Evolutionary conservation across 2,888 invertebrate species (phyloP), one percentile per base, ranked within the genome.

Genomic region (Flabesymbios commensalis): DNA sequence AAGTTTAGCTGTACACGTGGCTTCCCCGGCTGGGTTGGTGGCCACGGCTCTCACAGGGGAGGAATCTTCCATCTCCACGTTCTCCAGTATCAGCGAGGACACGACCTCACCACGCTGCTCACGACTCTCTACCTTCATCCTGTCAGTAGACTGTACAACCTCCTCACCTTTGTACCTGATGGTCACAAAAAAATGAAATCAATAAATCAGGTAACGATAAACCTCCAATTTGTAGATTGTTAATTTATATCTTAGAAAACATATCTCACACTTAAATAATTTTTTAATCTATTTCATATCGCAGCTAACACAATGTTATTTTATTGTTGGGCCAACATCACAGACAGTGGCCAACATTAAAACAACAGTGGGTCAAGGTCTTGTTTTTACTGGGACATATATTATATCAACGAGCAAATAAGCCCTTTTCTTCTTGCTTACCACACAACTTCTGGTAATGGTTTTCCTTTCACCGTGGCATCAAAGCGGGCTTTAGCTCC

Each of bases 381-480:
- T n/a, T n/a, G n/a, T n/a, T n/a, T n/a, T n/a, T n/a, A n/a, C n/a
- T n/a, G n/a, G n/a, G n/a, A n/a, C n/a, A n/a, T n/a, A n/a, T n/a
- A n/a, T n/a, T n/a, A n/a, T n/a, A n/a, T n/a, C n/a, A n/a, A n/a
- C n/a, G n/a, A n/a, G n/a, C n/a, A n/a, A n/a, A n/a, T n/a, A n/a
- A n/a, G n/a, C n/a, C n/a, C n/a, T n/a, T n/a, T n/a, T n/a, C n/a
- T n/a, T n/a, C 5, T 26, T 55, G 14, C 53, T 5, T 91, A 88
- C 95, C 95, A 95, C 49, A 88, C 88, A 24, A 95, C 89, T 77
- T 90, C 90, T 19, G 95, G 95, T 5, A 90, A 88, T 48, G 94
- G 94, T 80, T 91, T 90, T 57, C 94, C 95, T 17, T 88, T 89
- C 4, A 94, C 93, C 83, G 90, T 74, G 72, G 77, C 77, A 49